Evolutionary conservation across 2,113 vertebrate species (phyloP).

Genomic region (Myotis lucifugus): DNA sequence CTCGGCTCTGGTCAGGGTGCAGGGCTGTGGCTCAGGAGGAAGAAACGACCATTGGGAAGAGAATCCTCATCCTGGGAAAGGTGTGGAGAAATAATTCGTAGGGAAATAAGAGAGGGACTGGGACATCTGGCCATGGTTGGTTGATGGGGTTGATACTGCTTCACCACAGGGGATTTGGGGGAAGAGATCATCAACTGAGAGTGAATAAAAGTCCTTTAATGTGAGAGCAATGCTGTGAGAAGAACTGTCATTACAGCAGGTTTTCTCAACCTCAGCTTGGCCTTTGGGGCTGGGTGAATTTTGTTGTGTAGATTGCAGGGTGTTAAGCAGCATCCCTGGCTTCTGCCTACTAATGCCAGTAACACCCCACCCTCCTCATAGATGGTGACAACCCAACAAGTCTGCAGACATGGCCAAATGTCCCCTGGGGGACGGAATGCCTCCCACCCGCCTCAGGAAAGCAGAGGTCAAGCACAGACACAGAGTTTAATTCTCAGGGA

Average conservation of each 20-base stretch:
- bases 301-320: background rate
- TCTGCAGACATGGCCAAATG: background rate
- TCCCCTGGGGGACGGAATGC: background rate
- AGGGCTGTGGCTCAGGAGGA: background rate
- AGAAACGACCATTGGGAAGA: background rate
- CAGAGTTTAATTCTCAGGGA: background rate
- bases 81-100: background rate
- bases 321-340: background rate
- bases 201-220: background rate
- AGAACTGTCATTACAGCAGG: background rate
- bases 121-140: background rate
- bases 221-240: background rate
- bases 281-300: rapidly evolving
- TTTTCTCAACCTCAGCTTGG: background rate
- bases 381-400: background rate
- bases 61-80: background rate
- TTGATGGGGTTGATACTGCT: background rate
- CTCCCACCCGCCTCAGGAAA: background rate
- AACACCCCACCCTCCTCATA: background rate
- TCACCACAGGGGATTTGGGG: background rate
- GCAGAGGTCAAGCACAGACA: background rate
- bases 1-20: rapidly evolving
- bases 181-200: background rate
- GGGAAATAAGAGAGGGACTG: background rate
- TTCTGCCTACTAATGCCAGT: background rate